A percentile compares a stretch with the other conserved stretches of the same genome.
phyloP scores from a whole-genome alignment of 23 tunicate genomes.

The Corella eumyota region DNA sequence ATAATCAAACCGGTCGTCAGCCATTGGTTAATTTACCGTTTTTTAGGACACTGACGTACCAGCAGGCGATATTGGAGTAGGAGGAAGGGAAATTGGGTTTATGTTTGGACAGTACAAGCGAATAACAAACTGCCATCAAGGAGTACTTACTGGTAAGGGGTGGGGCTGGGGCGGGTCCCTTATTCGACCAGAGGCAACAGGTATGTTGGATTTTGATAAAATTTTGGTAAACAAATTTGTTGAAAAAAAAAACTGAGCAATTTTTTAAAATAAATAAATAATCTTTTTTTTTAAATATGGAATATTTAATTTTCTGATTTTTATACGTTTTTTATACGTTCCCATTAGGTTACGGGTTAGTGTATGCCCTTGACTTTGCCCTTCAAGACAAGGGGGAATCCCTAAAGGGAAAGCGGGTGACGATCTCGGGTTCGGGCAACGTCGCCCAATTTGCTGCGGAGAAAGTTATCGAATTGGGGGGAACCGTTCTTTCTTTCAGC shows the following conservation, averaged over 20 bases:
- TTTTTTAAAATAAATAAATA: background rate
- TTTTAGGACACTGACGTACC: slow-evolving; percentile 98
- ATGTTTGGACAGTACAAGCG: slow-evolving; percentile 99
- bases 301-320: background rate
- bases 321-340: background rate
- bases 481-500: slow-evolving; percentile 86
- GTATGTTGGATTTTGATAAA: slow-evolving; percentile 9
- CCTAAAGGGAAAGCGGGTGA: slow-evolving; percentile 73
- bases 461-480: slow-evolving; percentile 88
- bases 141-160: slow-evolving; percentile 97
- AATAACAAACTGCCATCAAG: slow-evolving; percentile 86
- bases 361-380: slow-evolving; percentile 89
- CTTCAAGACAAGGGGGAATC: slow-evolving; percentile 46
- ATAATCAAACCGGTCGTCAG: no score
- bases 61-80: slow-evolving; percentile 99
- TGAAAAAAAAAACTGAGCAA: background rate
- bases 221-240: background rate
- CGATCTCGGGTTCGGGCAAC: slow-evolving; percentile 96
- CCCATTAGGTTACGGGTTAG: slow-evolving; percentile 82
- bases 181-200: slow-evolving; percentile 99
- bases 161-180: slow-evolving; percentile 99
- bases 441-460: slow-evolving; percentile 99
- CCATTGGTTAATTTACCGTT: no score
- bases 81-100: slow-evolving; percentile 96
- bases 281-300: background rate